Percentiles rank a stretch among this genome's conserved stretches.
Conservation (phyloP, 2,113 vertebrate genomes). For the Seriola aureovittata region DNA sequence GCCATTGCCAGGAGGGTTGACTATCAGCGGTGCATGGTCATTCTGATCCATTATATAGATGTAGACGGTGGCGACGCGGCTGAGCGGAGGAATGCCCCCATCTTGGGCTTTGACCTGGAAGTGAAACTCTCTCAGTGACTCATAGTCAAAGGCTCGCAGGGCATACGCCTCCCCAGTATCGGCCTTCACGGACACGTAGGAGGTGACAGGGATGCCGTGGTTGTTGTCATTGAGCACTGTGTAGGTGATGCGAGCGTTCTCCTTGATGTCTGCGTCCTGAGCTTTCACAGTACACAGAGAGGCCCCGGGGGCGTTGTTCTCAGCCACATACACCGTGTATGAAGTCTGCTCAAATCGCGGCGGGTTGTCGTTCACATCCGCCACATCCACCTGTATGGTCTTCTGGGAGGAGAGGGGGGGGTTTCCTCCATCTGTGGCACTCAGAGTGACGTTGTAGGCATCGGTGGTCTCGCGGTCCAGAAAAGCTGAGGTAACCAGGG, state of each 20-base stretch:
- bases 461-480: conserved; percentile 92
- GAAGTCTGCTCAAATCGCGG: conserved; percentile 91
- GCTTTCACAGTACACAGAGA: conserved; percentile 93
- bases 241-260: conserved; percentile 95
- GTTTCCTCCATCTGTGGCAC: conserved; percentile 91
- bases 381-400: conserved; percentile 92
- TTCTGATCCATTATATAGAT: conserved; percentile 95
- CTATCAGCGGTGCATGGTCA: conserved; percentile 93
- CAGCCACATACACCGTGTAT: conserved; percentile 93
- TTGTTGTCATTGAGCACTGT: conserved; percentile 93
- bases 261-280: conserved; percentile 90
- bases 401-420: conserved; percentile 94
- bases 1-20: conserved; percentile 91
- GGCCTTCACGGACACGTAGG: conserved; percentile 94
- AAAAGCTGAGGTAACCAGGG: conserved; percentile 91
- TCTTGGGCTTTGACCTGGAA: conserved; percentile 96
- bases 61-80: conserved; percentile 92
- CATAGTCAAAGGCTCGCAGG: conserved; percentile 95
- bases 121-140: conserved; percentile 94
- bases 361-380: conserved; percentile 96
- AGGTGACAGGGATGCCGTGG: conserved; percentile 93
- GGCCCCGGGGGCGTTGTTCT: conserved; percentile 93
- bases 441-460: conserved; percentile 96
- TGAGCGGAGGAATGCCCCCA: conserved; percentile 91
- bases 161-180: conserved; percentile 93